phyloP scores from a whole-genome alignment of 2,797 vertebrate genomes.

The Odontamblyopus lacepedii region DNA sequence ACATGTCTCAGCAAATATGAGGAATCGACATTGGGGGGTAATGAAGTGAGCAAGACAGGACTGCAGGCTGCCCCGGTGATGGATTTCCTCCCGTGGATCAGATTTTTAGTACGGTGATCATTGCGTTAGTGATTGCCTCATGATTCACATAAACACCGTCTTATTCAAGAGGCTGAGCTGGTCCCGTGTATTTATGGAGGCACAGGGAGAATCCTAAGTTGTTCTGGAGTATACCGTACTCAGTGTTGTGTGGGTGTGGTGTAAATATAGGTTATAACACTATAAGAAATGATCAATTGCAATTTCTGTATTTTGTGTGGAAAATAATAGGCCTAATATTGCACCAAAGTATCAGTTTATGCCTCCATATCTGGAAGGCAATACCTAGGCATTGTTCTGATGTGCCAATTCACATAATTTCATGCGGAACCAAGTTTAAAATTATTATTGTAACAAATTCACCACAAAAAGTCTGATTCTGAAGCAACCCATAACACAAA shows the following conservation, averaged over 20 bases:
- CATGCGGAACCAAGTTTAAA: too few relatives aligned
- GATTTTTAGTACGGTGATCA: conserved; percentile 55
- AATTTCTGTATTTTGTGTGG: too few relatives aligned
- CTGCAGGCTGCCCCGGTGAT: conserved; percentile 39
- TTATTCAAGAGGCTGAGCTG: conserved; percentile 10
- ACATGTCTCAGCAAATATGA: conserved; percentile 71
- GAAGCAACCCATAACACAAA: too few relatives aligned
- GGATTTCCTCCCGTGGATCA: conserved; percentile 44
- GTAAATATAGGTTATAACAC: not conserved
- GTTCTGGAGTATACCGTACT: too few relatives aligned
- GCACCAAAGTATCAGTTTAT: too few relatives aligned
- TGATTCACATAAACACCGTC: conserved; percentile 44
- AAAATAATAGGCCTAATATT: too few relatives aligned
- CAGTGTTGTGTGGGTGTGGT: not conserved
- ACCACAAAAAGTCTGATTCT: too few relatives aligned
- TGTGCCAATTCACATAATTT: too few relatives aligned
- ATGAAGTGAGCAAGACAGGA: conserved; percentile 69
- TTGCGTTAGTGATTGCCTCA: conserved; percentile 52
- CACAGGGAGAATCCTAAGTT: not conserved
- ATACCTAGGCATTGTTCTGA: too few relatives aligned
- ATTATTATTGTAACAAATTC: too few relatives aligned
- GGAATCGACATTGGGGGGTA: conserved; percentile 66
- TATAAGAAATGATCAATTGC: not conserved
- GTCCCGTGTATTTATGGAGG: not conserved
- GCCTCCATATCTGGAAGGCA: too few relatives aligned